These are phyloP conservation scores for Noturus placidus DNA, from an alignment of 2,113 vertebrate species.

Conservation along the genomic window DNA sequence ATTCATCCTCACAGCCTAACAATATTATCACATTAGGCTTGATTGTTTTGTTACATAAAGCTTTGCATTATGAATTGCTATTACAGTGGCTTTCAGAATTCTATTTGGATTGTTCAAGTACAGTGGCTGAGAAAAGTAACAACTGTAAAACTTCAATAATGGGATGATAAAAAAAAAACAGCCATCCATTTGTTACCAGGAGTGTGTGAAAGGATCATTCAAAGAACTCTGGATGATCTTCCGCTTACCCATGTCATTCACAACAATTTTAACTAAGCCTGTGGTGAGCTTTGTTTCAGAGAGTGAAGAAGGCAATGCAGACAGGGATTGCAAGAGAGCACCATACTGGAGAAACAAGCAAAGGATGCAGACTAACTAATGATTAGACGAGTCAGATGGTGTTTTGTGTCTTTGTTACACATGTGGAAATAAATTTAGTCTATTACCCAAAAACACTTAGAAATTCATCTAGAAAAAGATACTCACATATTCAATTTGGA, in stretches of 20 bases:
- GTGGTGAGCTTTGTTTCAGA: constrained; percentile 65
- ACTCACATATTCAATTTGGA: no score
- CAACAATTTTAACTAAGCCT: constrained; percentile 25
- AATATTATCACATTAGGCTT: background rate
- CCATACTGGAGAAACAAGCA: constrained; percentile 71
- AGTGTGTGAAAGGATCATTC: background rate
- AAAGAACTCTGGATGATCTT: background rate
- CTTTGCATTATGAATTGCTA: background rate
- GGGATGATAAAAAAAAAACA: no score
- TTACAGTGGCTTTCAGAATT: background rate
- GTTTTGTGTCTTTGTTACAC: background rate
- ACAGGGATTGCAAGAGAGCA: constrained; percentile 43
- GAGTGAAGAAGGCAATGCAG: constrained; percentile 51
- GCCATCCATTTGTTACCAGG: background rate
- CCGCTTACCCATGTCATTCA: background rate
- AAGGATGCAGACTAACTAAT: constrained; percentile 74
- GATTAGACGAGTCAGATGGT: background rate
- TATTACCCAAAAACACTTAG: no score
- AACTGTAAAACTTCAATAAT: background rate
- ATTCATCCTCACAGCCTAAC: no score
- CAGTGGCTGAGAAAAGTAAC: background rate
- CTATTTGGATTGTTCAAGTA: background rate
- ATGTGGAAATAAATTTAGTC: no score
- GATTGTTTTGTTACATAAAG: background rate
- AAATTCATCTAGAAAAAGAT: no score